phyloP scores from a whole-genome alignment of 2,888 invertebrate species.

The Odontocolon sp. region DNA sequence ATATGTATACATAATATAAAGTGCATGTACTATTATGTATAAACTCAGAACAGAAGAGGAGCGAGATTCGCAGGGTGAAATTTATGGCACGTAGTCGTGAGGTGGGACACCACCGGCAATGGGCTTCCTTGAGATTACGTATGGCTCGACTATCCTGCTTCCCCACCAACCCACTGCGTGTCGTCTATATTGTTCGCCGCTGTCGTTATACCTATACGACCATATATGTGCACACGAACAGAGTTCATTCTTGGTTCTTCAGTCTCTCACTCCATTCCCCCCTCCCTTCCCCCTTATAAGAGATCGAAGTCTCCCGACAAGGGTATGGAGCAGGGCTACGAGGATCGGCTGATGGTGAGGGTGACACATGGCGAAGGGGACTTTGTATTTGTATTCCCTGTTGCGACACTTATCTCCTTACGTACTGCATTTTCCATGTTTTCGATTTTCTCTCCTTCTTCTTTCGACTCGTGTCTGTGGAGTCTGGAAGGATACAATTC shows the following conservation, averaged over 20 bases:
- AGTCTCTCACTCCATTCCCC: not conserved
- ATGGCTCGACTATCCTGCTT: conserved; percentile 19
- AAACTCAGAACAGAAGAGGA: not conserved
- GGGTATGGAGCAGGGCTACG: conserved; percentile 29
- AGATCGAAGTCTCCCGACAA: conserved; percentile 34
- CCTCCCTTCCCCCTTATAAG: not conserved
- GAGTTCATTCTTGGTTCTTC: too few relatives aligned
- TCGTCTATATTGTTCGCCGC: not conserved
- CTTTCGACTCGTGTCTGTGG: not conserved
- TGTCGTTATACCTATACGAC: not conserved
- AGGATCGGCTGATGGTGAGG: conserved; percentile 29
- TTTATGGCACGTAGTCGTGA: conserved; percentile 59
- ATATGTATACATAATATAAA: too few relatives aligned
- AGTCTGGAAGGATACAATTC: conserved; percentile 6
- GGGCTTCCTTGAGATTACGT: conserved; percentile 34
- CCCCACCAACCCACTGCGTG: conserved; percentile 16
- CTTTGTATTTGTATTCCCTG: conserved; percentile 73
- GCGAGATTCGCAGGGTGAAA: conserved; percentile 54
- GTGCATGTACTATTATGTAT: too few relatives aligned
- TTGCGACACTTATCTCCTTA: conserved; percentile 76
- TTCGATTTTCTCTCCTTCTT: conserved; percentile 28
- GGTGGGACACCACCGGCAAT: conserved; percentile 23
- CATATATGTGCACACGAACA: not conserved
- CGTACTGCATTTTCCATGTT: conserved; percentile 71
- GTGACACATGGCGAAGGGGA: conserved; percentile 30